Percentiles rank a stretch among this genome's conserved stretches.
Conservation (phyloP, 2,113 vertebrate genomes). For the Podilymbus podiceps region DNA sequence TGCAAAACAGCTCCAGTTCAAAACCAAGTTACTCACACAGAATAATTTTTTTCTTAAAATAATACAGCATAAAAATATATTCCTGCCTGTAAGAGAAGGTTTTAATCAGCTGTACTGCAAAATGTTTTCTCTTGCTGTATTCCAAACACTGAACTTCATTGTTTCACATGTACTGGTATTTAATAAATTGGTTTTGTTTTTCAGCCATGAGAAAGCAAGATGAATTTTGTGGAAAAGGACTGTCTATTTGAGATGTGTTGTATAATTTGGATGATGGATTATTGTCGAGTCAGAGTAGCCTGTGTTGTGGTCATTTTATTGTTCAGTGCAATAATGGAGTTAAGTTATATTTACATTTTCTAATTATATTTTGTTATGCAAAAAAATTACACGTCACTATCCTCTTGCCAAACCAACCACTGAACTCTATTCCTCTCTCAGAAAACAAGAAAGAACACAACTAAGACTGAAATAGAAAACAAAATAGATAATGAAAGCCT, state of each 20-base stretch:
- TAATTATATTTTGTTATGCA: background rate
- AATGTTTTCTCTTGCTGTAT: background rate
- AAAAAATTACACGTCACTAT: background rate
- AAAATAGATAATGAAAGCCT: constrained; percentile 38
- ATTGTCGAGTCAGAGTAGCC: background rate
- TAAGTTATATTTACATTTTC: constrained; percentile 24
- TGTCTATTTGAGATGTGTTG: background rate
- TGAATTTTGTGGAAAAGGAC: background rate
- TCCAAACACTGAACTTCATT: background rate
- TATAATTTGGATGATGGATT: constrained; percentile 24
- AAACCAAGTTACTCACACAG: background rate
- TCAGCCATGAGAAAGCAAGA: background rate
- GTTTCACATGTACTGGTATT: background rate
- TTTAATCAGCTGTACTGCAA: background rate
- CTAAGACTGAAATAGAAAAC: constrained; percentile 43
- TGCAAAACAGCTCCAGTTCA: background rate
- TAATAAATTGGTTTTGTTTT: constrained; percentile 3
- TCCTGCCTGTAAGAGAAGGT: background rate
- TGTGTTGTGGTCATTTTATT: constrained; percentile 29
- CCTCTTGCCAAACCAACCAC: background rate
- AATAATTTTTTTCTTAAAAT: background rate
- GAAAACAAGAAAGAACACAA: background rate
- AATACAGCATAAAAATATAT: background rate
- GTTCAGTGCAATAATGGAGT: background rate
- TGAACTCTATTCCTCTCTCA: background rate